These are phyloP conservation scores for Chitala chitala DNA, from an alignment of 2,113 vertebrate species.

Conservation along the genomic window DNA sequence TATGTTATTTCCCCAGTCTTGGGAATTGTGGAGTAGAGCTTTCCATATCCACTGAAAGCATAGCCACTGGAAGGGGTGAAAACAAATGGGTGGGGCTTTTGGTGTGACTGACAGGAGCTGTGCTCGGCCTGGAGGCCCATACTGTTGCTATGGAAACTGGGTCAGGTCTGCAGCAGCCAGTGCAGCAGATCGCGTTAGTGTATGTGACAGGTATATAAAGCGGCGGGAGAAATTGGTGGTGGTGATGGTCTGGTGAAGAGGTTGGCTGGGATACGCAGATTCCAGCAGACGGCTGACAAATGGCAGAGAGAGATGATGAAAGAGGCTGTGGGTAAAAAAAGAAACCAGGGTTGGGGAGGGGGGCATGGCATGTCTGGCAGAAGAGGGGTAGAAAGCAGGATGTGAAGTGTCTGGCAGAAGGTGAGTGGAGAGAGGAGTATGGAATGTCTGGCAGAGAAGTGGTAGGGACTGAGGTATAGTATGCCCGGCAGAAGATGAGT, in stretches of 20 bases:
- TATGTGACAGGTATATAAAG: slow-evolving; percentile 35
- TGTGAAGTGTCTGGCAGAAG: neutral
- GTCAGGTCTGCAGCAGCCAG: slow-evolving; percentile 50
- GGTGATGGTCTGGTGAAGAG: neutral
- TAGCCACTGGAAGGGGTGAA: slow-evolving; percentile 11
- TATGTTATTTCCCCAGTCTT: neutral
- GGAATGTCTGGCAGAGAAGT: neutral
- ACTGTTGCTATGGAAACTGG: slow-evolving; percentile 59
- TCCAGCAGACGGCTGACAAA: neutral
- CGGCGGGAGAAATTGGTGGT: slow-evolving; percentile 23
- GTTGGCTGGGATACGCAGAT: neutral
- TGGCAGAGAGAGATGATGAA: neutral
- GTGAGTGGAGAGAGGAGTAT: slow-evolving; percentile 23
- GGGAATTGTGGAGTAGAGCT: neutral
- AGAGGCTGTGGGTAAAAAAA: slow-evolving; percentile 10
- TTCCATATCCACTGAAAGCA: neutral
- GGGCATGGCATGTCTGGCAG: neutral
- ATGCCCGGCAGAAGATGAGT: neutral
- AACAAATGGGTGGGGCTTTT: slow-evolving; percentile 35
- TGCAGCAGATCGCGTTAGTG: slow-evolving; percentile 38
- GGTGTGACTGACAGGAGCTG: slow-evolving; percentile 30
- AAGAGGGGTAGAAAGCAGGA: neutral
- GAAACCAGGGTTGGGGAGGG: slow-evolving; percentile 26
- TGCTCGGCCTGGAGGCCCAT: slow-evolving; percentile 30
- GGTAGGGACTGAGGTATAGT: neutral